Conservation (phyloP, 2,797 vertebrate genomes). For the Hydrophis major region DNA sequence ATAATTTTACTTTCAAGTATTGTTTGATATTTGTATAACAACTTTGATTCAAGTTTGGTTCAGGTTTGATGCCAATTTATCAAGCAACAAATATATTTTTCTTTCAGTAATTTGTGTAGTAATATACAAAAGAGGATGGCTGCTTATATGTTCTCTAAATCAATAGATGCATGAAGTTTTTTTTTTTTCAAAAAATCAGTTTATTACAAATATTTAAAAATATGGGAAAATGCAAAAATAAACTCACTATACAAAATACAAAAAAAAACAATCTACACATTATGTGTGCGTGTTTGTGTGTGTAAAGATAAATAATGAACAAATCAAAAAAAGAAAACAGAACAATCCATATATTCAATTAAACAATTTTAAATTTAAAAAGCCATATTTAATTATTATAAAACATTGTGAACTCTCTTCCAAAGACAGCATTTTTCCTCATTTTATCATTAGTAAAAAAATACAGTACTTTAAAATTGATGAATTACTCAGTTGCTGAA, state of each 20-base stretch:
- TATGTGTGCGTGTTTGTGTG: background rate
- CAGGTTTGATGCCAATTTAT: background rate
- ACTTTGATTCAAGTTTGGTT: background rate
- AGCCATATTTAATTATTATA: background rate
- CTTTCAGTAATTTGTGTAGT: background rate
- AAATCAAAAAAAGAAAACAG: background rate
- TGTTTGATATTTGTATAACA: background rate
- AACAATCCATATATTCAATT: background rate
- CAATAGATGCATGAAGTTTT: background rate
- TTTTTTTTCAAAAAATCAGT: background rate
- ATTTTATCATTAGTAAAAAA: background rate
- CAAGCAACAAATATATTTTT: background rate
- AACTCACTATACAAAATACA: background rate
- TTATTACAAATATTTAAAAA: background rate
- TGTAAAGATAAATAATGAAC: background rate
- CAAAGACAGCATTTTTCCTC: background rate
- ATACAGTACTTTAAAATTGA: background rate
- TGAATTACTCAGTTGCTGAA: background rate
- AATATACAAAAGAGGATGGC: background rate
- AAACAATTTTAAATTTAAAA: background rate
- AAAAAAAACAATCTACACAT: background rate
- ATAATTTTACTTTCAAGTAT: background rate
- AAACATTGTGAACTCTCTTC: background rate
- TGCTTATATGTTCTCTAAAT: background rate
- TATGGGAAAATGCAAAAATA: background rate